These are phyloP conservation scores for Sander lucioperca DNA, from an alignment of 2,113 vertebrate species.

Conservation along the genomic window DNA sequence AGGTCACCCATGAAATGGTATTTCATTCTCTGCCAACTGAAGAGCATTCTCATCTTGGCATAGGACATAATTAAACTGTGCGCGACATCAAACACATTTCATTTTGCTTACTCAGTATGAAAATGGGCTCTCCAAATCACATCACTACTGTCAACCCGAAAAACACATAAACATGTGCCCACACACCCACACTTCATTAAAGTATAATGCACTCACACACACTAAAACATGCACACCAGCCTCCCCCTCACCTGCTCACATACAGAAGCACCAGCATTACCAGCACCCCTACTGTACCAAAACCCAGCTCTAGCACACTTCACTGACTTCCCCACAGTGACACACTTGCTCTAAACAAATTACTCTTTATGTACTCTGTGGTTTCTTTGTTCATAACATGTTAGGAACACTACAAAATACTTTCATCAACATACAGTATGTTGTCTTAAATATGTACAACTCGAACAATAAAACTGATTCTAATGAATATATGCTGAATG, in stretches of 20 bases:
- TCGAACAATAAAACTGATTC: not conserved
- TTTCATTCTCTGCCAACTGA: conserved; percentile 39
- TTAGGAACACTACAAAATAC: not conserved
- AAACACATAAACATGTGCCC: conserved; percentile 67
- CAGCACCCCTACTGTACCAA: conserved; percentile 42
- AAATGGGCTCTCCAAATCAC: conserved; percentile 58
- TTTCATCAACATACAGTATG: not conserved
- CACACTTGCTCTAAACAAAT: conserved; percentile 35
- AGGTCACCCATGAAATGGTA: conserved; percentile 68
- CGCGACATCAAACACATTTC: conserved; percentile 62
- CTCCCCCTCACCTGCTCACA: conserved; percentile 65
- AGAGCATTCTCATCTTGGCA: conserved; percentile 38
- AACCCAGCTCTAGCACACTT: conserved; percentile 33
- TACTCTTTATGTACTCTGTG: conserved; percentile 35
- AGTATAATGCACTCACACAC: conserved; percentile 45
- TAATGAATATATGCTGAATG: not conserved
- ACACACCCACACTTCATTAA: conserved; percentile 61
- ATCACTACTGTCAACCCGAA: conserved; percentile 55
- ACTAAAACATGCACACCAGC: conserved; percentile 11
- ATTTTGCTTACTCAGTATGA: conserved; percentile 54
- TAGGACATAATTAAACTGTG: conserved; percentile 47
- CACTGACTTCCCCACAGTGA: conserved; percentile 40
- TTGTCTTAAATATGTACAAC: not conserved
- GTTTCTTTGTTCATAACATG: conserved; percentile 20
- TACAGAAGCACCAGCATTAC: conserved; percentile 42